phyloP scores from a whole-genome alignment of 1,140 invertebrate genomes.

The Myzus persicae region DNA sequence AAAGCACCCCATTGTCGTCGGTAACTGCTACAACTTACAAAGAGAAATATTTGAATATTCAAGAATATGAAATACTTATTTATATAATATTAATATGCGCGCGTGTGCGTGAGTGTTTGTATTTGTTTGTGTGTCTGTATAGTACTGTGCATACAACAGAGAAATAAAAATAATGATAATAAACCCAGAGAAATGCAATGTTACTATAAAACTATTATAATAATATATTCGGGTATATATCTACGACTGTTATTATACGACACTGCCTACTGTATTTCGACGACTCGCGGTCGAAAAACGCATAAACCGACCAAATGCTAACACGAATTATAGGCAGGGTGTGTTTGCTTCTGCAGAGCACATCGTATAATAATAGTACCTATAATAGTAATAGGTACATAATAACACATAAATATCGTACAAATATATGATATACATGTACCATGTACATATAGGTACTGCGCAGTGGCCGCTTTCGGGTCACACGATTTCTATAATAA shows the following conservation, averaged over 20 bases:
- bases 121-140: not conserved
- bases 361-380: not conserved
- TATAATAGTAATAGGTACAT: not conserved
- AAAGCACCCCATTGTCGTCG: not conserved
- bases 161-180: not conserved
- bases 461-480: not conserved
- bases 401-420: not conserved
- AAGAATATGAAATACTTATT: not conserved
- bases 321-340: not conserved
- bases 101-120: not conserved
- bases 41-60: not conserved
- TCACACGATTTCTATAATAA: conserved; percentile 41
- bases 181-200: not conserved
- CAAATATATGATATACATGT: not conserved
- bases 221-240: not conserved
- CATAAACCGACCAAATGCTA: conserved; percentile 5
- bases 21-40: not conserved
- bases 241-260: not conserved
- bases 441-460: not conserved
- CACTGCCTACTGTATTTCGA: not conserved
- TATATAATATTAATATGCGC: not conserved
- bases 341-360: not conserved
- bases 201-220: not conserved
- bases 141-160: not conserved
- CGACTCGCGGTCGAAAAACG: not conserved